Evolutionary conservation across 2,113 vertebrate species (phyloP).

Genomic region (Sula dactylatra): DNA sequence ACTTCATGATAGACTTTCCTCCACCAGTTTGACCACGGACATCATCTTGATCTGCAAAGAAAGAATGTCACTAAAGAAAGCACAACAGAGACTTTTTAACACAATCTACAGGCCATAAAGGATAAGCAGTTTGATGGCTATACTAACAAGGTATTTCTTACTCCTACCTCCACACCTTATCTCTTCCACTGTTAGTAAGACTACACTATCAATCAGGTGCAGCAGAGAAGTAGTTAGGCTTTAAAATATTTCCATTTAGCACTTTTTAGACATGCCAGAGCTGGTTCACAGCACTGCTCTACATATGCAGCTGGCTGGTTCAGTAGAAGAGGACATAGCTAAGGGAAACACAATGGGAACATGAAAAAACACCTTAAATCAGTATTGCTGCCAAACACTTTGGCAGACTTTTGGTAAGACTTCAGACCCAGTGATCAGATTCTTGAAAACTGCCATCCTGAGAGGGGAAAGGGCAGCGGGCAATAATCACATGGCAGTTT

Average conservation of each 20-base stretch:
- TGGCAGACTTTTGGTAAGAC: neutral
- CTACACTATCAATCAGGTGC: neutral
- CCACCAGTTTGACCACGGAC: neutral
- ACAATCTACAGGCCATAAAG: neutral
- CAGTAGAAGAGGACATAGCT: neutral
- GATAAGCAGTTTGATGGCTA: neutral
- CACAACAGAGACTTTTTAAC: neutral
- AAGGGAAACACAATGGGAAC: rapidly evolving
- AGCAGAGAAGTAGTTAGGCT: neutral
- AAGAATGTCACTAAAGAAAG: neutral
- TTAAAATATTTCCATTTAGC: neutral
- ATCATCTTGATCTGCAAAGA: slow-evolving; percentile 59
- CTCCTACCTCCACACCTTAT: neutral
- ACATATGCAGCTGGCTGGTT: neutral
- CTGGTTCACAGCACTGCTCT: neutral
- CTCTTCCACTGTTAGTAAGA: neutral
- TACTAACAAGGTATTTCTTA: neutral
- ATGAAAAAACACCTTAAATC: neutral
- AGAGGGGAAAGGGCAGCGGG: too few species aligned
- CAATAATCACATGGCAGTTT: rapidly evolving
- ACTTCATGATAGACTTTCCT: neutral
- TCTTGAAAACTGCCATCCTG: neutral
- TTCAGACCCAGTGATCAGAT: neutral
- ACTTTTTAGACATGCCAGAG: neutral
- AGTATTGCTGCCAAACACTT: neutral